A percentile compares a stretch with the other conserved stretches of the same genome.
Evolutionary conservation across 2,113 vertebrate genomes (phyloP).

Genomic region (Sardina pilchardus): DNA sequence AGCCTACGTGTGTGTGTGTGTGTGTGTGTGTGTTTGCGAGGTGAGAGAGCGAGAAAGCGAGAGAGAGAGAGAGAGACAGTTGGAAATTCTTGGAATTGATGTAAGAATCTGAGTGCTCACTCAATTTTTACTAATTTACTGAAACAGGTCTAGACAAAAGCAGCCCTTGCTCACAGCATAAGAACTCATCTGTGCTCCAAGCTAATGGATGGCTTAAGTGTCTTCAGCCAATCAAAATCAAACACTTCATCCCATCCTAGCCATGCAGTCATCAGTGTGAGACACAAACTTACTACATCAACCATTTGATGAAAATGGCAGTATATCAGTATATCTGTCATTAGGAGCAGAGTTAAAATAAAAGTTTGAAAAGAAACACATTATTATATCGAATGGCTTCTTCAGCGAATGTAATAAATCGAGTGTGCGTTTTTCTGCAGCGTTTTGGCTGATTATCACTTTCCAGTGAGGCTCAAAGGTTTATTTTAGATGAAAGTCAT

Average conservation of each 20-base stretch:
- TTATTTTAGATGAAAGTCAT: conserved; percentile 3
- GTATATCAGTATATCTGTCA: not conserved
- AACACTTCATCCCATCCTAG: not conserved
- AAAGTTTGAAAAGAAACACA: not conserved
- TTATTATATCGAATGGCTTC: not conserved
- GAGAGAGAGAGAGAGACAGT: too few species aligned
- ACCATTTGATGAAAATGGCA: not conserved
- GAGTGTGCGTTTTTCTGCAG: not conserved
- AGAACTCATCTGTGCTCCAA: not conserved
- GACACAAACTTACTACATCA: not conserved
- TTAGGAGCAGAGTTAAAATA: not conserved
- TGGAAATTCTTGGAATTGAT: conserved; percentile 5
- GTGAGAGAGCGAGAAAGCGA: conserved; percentile 44
- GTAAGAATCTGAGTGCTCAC: not conserved
- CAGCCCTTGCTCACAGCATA: not conserved
- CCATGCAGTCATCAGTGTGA: not conserved
- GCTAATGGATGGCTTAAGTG: not conserved
- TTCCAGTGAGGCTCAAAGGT: conserved; percentile 1
- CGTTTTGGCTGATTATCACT: not conserved
- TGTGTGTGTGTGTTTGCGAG: conserved; percentile 11
- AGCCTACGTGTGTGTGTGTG: conserved; percentile 36
- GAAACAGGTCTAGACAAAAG: not conserved
- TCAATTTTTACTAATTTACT: conserved; percentile 1
- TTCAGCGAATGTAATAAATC: not conserved
- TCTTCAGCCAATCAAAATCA: not conserved